Conservation (phyloP, 2,797 vertebrate species). For the Poeciliopsis paucimaculata region DNA sequence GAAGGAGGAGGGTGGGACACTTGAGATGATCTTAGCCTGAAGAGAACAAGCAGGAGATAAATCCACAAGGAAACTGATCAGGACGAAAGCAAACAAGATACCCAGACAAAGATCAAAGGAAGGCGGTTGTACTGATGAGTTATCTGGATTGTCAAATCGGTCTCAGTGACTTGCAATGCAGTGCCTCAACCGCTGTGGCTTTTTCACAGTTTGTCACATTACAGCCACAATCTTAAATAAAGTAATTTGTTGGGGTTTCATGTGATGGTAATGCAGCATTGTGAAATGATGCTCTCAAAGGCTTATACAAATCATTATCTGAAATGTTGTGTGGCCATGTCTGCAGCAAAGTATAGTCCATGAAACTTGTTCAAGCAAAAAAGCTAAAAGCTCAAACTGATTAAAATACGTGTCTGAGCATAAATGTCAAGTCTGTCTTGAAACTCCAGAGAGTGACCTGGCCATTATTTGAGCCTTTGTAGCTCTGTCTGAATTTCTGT, state of each 20-base stretch:
- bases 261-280: neutral
- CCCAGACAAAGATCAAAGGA: slow-evolving; percentile 55
- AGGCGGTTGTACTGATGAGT: slow-evolving; percentile 23
- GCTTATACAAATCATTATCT: neutral
- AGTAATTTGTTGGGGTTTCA: neutral
- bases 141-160: slow-evolving; percentile 38
- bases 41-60: slow-evolving; percentile 62
- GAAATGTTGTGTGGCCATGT: neutral
- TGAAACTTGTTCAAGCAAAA: neutral
- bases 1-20: slow-evolving; percentile 60
- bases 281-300: neutral
- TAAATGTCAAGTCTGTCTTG: neutral
- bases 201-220: neutral
- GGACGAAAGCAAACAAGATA: slow-evolving; percentile 61
- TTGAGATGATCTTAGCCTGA: slow-evolving; percentile 68
- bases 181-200: neutral
- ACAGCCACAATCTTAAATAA: neutral
- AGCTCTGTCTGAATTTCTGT: neutral
- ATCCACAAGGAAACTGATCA: slow-evolving; percentile 67
- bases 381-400: neutral
- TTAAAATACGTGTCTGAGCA: neutral
- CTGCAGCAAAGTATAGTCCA: neutral
- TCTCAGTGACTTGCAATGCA: neutral
- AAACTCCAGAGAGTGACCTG: neutral
- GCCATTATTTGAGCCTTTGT: neutral